These are phyloP conservation scores for Hydrotaea cyrtoneurina DNA, from an alignment of 2,888 invertebrate species.

Conservation along the genomic window DNA sequence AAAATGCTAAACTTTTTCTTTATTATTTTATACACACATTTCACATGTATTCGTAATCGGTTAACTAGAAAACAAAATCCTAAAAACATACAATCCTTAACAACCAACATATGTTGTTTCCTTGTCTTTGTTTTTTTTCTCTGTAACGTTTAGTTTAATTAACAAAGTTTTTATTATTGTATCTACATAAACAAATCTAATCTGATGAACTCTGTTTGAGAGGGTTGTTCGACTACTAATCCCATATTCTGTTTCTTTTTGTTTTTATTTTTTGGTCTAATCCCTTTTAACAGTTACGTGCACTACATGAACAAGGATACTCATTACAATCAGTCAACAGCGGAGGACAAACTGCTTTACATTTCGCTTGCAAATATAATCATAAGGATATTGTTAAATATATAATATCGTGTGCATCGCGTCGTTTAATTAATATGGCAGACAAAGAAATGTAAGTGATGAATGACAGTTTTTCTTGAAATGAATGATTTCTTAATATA, in stretches of 20 bases:
- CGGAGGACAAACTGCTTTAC: conserved; percentile 93
- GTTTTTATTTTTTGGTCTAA: not conserved
- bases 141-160: conserved; percentile 15
- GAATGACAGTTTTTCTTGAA: no score
- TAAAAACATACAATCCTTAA: not conserved
- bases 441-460: conserved; percentile 89
- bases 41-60: not conserved
- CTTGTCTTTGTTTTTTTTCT: not conserved
- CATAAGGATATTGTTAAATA: conserved; percentile 95
- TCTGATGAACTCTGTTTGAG: not conserved
- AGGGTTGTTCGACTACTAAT: no score
- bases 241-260: not conserved
- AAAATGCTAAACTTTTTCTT: conserved; percentile 6
- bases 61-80: no score
- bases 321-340: conserved; percentile 91
- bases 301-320: conserved; percentile 91
- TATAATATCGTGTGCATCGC: conserved; percentile 91
- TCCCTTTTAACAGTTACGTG: conserved; percentile 85
- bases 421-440: conserved; percentile 91
- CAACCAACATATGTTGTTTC: not conserved
- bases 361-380: conserved; percentile 93
- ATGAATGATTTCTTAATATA: no score
- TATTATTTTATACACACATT: not conserved
- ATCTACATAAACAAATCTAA: not conserved
- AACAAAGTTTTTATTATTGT: not conserved